These are phyloP conservation scores for Gymnarchus niloticus DNA, from an alignment of 2,113 vertebrate species.

Conservation along the genomic window DNA sequence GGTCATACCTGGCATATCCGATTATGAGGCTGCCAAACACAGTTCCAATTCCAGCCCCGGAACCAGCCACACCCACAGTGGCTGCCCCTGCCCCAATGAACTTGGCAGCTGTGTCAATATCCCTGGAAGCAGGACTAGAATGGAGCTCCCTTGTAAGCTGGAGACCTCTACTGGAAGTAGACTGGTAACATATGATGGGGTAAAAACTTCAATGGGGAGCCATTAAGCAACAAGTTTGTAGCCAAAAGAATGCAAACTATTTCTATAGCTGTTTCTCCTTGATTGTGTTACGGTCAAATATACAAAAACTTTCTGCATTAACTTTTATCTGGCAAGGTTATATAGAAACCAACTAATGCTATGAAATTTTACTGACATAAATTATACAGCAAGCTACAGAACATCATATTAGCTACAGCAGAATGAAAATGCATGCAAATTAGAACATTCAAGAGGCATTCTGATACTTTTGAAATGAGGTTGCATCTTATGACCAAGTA, in stretches of 20 bases:
- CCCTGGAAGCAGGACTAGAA: background rate
- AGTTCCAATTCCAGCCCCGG: background rate
- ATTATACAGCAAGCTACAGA: background rate
- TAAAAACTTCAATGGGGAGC: background rate
- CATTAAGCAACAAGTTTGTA: background rate
- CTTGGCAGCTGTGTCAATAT: background rate
- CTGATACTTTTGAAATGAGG: background rate
- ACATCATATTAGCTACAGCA: too few relatives aligned
- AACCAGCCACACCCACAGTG: conserved; percentile 8
- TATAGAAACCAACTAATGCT: background rate
- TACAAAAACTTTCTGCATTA: background rate
- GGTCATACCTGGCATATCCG: background rate
- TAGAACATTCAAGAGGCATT: background rate
- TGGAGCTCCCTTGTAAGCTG: conserved; percentile 9
- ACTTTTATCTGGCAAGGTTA: background rate
- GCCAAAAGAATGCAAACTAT: background rate
- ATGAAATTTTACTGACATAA: background rate
- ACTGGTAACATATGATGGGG: background rate
- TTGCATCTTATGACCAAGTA: background rate
- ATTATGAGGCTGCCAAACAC: background rate
- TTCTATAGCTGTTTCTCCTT: background rate
- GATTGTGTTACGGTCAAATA: background rate
- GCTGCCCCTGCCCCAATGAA: conserved; percentile 3
- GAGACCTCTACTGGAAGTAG: conserved; percentile 16
- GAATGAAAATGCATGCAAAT: background rate